These are phyloP conservation scores for Cryptocephalus moraei DNA, from an alignment of 2,888 invertebrate species.

Conservation along the genomic window DNA sequence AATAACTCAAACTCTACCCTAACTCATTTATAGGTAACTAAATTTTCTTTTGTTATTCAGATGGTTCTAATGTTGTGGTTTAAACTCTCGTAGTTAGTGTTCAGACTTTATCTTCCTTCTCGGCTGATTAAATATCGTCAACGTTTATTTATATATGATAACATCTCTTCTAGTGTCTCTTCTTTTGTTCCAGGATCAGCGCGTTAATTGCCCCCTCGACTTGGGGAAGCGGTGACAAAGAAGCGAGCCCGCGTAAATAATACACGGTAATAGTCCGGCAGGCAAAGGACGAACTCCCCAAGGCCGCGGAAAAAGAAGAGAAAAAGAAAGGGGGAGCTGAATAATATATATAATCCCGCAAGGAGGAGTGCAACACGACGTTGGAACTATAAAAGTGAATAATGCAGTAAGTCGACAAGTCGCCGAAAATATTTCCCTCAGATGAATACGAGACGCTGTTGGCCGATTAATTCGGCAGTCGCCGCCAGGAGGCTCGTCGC, in stretches of 20 bases:
- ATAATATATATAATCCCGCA: neutral
- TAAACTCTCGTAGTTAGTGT: too few relatives aligned
- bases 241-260: neutral
- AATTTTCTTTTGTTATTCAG: too few relatives aligned
- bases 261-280: neutral
- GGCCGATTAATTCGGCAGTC: neutral
- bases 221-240: neutral
- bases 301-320: too few relatives aligned
- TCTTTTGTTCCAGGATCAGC: neutral
- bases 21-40: too few relatives aligned
- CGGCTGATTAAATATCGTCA: neutral
- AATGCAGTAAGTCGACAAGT: neutral
- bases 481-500: neutral
- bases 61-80: too few relatives aligned
- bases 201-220: neutral
- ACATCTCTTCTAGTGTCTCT: neutral
- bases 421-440: neutral
- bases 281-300: neutral
- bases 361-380: neutral
- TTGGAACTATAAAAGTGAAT: neutral
- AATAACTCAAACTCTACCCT: too few relatives aligned
- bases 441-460: neutral
- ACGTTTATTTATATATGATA: neutral
- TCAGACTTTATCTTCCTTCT: too few relatives aligned
- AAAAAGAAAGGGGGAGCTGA: neutral